phyloP scores from a whole-genome alignment of 92 coral and sea anemone species.

The Blastomussa wellsi region DNA sequence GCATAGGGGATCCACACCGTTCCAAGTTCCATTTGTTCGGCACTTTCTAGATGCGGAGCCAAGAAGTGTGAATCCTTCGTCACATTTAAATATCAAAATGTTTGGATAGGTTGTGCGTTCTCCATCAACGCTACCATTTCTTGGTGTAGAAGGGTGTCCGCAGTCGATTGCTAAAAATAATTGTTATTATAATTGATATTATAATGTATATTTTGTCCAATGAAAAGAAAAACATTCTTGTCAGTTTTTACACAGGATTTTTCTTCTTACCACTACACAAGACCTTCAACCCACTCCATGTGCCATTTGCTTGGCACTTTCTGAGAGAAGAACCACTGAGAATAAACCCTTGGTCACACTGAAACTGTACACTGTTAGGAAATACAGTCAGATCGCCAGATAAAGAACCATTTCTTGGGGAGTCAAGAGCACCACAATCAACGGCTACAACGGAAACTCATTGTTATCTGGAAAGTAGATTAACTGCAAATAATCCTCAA shows the following conservation, averaged over 20 bases:
- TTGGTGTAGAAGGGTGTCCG: constrained; percentile 48
- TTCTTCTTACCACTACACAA: no score
- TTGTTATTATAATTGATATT: no score
- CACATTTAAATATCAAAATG: constrained; percentile 59
- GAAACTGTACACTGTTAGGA: constrained; percentile 38
- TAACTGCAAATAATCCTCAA: no score
- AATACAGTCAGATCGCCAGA: constrained; percentile 33
- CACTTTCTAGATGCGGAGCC: constrained; percentile 67
- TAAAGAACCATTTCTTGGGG: constrained; percentile 39
- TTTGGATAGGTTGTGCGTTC: constrained; percentile 58
- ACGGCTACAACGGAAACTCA: no score
- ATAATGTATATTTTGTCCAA: no score
- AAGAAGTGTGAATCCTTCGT: constrained; percentile 66
- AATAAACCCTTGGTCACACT: constrained; percentile 60
- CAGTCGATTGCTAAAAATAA: constrained; percentile 74
- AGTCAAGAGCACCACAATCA: constrained; percentile 44
- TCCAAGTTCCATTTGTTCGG: constrained; percentile 81
- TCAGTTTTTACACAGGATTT: no score
- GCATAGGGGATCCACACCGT: constrained; percentile 54
- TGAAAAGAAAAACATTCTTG: no score
- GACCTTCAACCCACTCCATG: constrained; percentile 61
- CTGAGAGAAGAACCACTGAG: constrained; percentile 48
- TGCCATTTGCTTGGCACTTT: constrained; percentile 63
- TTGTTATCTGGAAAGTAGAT: no score
- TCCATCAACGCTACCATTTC: constrained; percentile 59